Evolutionary conservation across 2,797 vertebrate genomes (phyloP).

Genomic region (Sebastes iracundus): DNA sequence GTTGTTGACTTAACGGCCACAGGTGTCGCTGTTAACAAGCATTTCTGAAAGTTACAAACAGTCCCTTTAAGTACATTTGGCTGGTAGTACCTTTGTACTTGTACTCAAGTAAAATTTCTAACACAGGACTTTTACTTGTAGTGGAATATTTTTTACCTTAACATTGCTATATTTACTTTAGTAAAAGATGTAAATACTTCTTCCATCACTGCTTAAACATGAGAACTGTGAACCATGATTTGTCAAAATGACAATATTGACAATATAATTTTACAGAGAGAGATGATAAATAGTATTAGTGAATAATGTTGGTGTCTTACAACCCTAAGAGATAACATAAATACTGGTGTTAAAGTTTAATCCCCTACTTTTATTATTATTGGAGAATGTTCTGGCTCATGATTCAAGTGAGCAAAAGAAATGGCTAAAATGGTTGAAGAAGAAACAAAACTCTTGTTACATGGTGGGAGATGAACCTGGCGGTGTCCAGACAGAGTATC

Average conservation of each 20-base stretch:
- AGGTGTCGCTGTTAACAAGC: neutral
- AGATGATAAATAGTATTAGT: neutral
- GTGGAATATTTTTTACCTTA: neutral
- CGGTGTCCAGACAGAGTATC: conserved; percentile 45
- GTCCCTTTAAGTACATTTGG: neutral
- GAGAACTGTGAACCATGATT: neutral
- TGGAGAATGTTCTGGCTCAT: neutral
- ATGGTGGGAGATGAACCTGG: conserved; percentile 19
- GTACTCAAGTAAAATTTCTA: neutral
- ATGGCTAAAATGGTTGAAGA: neutral
- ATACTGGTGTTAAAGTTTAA: neutral
- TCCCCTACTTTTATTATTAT: neutral
- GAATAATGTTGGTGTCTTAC: neutral
- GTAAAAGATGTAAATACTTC: too few relatives aligned
- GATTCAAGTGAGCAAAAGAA: neutral
- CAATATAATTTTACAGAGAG: neutral
- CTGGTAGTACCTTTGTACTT: neutral
- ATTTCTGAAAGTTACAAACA: too few relatives aligned
- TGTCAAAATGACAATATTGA: neutral
- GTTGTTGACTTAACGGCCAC: too few relatives aligned
- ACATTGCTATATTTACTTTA: neutral
- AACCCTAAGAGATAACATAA: neutral
- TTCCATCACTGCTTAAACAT: neutral
- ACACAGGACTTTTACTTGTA: neutral
- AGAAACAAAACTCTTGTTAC: neutral